A percentile compares a stretch with the other conserved stretches of the same genome.
These are phyloP conservation scores for Orchesella flavescens DNA, from an alignment of 2,888 invertebrate genomes.

Conservation along the genomic window DNA sequence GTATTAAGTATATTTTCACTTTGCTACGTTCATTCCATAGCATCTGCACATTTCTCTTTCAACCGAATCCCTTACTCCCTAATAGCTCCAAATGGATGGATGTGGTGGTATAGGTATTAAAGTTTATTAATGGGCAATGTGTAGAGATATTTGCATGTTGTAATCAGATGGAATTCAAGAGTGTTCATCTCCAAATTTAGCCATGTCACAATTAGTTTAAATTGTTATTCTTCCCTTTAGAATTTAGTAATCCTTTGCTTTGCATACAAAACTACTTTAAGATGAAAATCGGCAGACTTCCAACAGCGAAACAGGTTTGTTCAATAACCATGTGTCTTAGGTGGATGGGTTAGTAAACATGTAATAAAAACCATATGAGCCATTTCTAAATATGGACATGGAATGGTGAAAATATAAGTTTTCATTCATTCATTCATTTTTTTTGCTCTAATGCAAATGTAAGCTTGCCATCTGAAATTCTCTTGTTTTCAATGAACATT, in stretches of 20 bases:
- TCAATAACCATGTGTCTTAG: not conserved
- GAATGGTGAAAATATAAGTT: constrained; percentile 31
- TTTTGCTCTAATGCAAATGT: constrained; percentile 28
- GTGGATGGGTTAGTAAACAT: constrained; percentile 29
- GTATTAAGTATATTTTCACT: too few relatives aligned
- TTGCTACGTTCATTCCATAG: too few relatives aligned
- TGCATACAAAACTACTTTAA: too few relatives aligned
- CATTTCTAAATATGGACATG: constrained; percentile 35
- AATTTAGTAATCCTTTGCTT: too few relatives aligned
- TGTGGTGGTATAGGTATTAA: too few relatives aligned
- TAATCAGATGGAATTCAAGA: constrained; percentile 25
- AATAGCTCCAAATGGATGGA: too few relatives aligned
- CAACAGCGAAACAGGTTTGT: constrained; percentile 50
- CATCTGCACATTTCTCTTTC: too few relatives aligned
- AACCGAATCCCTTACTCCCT: too few relatives aligned
- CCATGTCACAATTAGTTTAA: constrained; percentile 32
- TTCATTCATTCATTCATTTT: constrained; percentile 22
- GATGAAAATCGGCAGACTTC: constrained; percentile 23
- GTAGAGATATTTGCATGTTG: constrained; percentile 21
- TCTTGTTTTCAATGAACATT: too few relatives aligned
- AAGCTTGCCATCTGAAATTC: not conserved
- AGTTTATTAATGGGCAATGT: too few relatives aligned
- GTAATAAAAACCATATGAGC: constrained; percentile 53
- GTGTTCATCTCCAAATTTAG: constrained; percentile 45
- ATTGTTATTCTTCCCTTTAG: too few relatives aligned